Evolutionary conservation across 2,113 vertebrate species (phyloP), one percentile per base, ranked within the genome.

Genomic region (Mesembrinibis cayennensis): DNA sequence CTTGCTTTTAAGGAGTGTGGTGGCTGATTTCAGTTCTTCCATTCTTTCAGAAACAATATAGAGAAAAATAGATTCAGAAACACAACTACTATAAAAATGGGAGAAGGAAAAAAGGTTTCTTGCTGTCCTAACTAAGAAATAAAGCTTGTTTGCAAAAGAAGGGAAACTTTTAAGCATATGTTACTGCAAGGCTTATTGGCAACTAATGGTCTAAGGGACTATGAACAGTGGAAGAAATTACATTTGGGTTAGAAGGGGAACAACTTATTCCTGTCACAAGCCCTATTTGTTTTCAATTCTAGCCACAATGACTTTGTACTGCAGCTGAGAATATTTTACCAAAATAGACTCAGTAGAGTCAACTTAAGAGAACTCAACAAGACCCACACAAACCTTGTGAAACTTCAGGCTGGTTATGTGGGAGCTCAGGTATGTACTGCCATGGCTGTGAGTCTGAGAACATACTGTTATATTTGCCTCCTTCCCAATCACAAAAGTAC

Each of bases 261-360:
- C 3, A 38, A 13, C 5, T 59, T 50, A 11, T 69, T 58, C 74
- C 38, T 58, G 1, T 77, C 52, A 55, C 79, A 81, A 90, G 10
- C 25, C 12, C 42, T 78, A 7, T 84, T 89, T 87, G 36, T 87
- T 88, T 92, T 71, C 76, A 27, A 91, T 87, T 96, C 13, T 70
- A 99, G 99, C 73, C 99, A 99, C 95, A 99, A 99, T 30, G 99
- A 99, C 93, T 95, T 99, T 6, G 97, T 98, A 15, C 91, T 99
- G 66, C 89, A 97, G 77, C 96, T 99, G 95, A 99, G 99, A 93
- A 98, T 97, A 59, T 77, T 93, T 49, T 89, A 98, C 87, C 93
- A 93, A 80, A 99, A 98, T 32, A 95, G 32, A 23, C 91, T 99
- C 69, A 98, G 97, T 61, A 58, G 66, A 84, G 56, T 99, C 74